Percentiles rank a stretch among this genome's conserved stretches.
phyloP scores from a whole-genome alignment of 2,888 invertebrate species.

The Nemotelus nigrinus region DNA sequence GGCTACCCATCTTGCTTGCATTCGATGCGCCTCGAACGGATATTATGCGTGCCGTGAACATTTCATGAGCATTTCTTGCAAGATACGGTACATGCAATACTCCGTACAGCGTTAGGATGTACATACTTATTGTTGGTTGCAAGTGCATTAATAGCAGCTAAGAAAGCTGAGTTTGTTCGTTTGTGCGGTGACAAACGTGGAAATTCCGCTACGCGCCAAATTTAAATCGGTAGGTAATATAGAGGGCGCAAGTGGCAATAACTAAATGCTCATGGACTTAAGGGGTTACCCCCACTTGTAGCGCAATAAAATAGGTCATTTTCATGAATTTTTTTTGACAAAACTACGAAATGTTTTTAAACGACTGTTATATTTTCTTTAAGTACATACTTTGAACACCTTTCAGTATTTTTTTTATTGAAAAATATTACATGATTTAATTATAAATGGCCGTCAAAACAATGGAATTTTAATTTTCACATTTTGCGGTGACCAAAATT shows the following conservation, averaged over 20 bases:
- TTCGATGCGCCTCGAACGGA: conserved; percentile 2
- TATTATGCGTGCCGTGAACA: conserved; percentile 21
- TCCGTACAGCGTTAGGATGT: conserved; percentile 1
- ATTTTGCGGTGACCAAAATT: too few species aligned
- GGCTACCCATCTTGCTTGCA: conserved; percentile 34
- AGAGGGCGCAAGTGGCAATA: conserved; percentile 25
- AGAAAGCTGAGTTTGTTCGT: not conserved
- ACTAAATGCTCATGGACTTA: too few species aligned
- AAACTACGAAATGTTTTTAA: too few species aligned
- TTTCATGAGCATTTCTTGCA: conserved; percentile 12
- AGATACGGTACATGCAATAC: not conserved
- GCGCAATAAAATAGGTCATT: too few species aligned
- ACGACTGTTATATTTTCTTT: too few species aligned
- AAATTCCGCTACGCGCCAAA: conserved; percentile 44
- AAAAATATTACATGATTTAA: too few species aligned
- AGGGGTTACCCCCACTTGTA: too few species aligned
- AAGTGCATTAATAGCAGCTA: conserved; percentile 8
- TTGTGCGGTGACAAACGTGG: conserved; percentile 25
- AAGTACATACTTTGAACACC: too few species aligned
- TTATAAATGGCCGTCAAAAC: too few species aligned
- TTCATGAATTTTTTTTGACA: too few species aligned
- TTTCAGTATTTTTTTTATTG: too few species aligned
- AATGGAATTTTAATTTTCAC: too few species aligned
- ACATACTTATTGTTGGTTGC: conserved; percentile 10
- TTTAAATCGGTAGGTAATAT: conserved; percentile 42